Percentiles rank a stretch among this genome's conserved stretches.
Conservation (phyloP, 2,888 invertebrate genomes). For the Lycocerus yunnanus region DNA sequence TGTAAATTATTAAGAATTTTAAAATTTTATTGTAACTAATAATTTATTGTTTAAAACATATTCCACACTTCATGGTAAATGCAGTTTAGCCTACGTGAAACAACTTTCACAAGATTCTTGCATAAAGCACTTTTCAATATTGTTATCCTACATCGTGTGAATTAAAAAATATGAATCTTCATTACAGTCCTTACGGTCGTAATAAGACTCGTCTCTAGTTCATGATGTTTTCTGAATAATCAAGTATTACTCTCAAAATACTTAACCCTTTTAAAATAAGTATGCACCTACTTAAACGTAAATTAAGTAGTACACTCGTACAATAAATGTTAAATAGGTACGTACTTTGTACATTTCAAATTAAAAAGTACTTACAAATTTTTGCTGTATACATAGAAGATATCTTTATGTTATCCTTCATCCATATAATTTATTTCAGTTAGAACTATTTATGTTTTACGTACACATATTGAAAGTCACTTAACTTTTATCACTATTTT, state of each 20-base stretch:
- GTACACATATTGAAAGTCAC: conserved; percentile 22
- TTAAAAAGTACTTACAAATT: conserved; percentile 14
- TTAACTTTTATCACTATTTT: not conserved
- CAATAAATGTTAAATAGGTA: not conserved
- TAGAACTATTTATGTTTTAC: not conserved
- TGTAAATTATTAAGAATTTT: not conserved
- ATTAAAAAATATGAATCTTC: not conserved
- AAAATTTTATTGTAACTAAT: not conserved
- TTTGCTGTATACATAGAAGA: conserved; percentile 11
- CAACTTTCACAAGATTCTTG: conserved; percentile 28
- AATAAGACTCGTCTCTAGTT: not conserved
- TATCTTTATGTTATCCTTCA: conserved; percentile 11
- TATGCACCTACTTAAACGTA: not conserved
- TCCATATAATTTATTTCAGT: conserved; percentile 10
- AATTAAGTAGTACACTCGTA: not conserved
- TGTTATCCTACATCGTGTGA: not conserved
- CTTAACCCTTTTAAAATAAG: not conserved
- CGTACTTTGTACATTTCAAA: not conserved
- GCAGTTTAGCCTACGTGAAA: not conserved
- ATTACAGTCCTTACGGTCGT: not conserved
- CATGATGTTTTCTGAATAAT: not conserved
- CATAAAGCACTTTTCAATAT: conserved; percentile 14
- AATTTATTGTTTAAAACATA: not conserved
- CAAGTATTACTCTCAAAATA: not conserved
- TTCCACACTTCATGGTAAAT: not conserved